These are phyloP conservation scores for Erebia aethiops DNA, from an alignment of 2,888 invertebrate genomes.

Conservation along the genomic window DNA sequence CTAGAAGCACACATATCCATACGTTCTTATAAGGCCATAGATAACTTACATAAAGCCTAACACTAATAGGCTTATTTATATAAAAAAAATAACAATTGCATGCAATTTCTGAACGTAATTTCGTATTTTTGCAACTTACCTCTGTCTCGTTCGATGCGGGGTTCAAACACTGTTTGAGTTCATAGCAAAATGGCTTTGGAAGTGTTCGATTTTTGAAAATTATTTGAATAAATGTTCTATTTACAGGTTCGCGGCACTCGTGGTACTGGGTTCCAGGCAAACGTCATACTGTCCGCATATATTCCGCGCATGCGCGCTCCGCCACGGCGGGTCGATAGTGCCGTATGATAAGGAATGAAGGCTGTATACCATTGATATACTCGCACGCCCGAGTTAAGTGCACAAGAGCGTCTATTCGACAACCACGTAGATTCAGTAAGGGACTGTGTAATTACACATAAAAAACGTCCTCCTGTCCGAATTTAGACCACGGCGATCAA, in stretches of 20 bases:
- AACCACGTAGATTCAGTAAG: too few relatives aligned
- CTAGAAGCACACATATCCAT: neutral
- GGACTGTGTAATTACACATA: too few relatives aligned
- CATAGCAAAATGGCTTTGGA: slow-evolving; percentile 28
- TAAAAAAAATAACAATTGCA: neutral
- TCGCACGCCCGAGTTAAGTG: neutral
- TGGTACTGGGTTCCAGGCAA: slow-evolving; percentile 57
- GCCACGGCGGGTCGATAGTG: slow-evolving; percentile 65
- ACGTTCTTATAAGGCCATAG: slow-evolving; percentile 15
- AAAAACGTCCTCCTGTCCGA: too few relatives aligned
- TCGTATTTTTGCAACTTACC: slow-evolving; percentile 17
- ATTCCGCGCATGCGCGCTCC: slow-evolving; percentile 64
- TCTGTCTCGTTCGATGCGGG: slow-evolving; percentile 7
- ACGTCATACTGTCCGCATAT: slow-evolving; percentile 76
- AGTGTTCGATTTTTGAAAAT: slow-evolving; percentile 27
- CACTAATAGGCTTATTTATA: slow-evolving; percentile 20
- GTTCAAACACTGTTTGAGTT: slow-evolving; percentile 9
- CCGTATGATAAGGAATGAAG: slow-evolving; percentile 64
- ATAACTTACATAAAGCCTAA: slow-evolving; percentile 23
- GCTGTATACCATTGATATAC: slow-evolving; percentile 56
- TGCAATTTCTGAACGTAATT: neutral
- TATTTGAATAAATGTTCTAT: slow-evolving; percentile 64
- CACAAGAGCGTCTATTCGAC: neutral
- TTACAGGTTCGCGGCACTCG: slow-evolving; percentile 62
- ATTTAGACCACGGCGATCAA: too few relatives aligned